These are phyloP conservation scores for Pangasius mekongensis DNA, from an alignment of 2,797 vertebrate species.

Conservation along the genomic window DNA sequence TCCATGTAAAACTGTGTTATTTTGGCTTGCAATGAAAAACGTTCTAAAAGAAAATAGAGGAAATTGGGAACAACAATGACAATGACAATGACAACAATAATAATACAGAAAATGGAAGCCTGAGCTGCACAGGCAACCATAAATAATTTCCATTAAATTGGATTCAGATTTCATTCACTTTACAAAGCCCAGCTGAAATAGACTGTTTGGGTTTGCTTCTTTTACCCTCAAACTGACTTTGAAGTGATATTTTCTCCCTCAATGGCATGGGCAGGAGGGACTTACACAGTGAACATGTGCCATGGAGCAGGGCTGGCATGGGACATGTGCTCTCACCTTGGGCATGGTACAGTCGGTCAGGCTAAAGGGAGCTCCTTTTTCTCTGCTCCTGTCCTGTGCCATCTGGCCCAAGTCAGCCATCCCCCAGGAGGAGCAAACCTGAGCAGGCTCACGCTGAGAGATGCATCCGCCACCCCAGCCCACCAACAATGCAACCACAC, in stretches of 20 bases:
- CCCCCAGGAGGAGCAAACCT: constrained; percentile 71
- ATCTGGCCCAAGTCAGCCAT: constrained; percentile 78
- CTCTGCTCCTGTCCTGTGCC: constrained; percentile 72
- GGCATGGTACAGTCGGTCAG: constrained; percentile 22
- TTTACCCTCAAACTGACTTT: constrained; percentile 18
- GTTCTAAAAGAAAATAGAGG: constrained; percentile 49
- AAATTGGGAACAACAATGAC: not conserved
- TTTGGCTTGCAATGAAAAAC: constrained; percentile 65
- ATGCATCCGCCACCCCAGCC: constrained; percentile 48
- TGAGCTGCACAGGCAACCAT: constrained; percentile 22
- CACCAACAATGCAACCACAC: constrained; percentile 8
- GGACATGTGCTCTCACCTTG: constrained; percentile 40
- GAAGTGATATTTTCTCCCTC: not conserved
- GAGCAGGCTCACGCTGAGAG: constrained; percentile 63
- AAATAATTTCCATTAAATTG: constrained; percentile 30
- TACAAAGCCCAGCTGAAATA: not conserved
- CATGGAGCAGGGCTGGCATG: not conserved
- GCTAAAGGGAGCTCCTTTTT: constrained; percentile 33
- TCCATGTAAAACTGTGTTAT: constrained; percentile 51
- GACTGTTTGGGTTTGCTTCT: not conserved
- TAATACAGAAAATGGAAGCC: constrained; percentile 6
- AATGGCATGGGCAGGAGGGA: constrained; percentile 9
- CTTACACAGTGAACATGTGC: not conserved
- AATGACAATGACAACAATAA: too few relatives aligned
- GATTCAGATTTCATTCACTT: constrained; percentile 19